A percentile compares a stretch with the other conserved stretches of the same genome.
Conservation (phyloP, 2,888 invertebrate species). For the Yponomeuta malinellus region DNA sequence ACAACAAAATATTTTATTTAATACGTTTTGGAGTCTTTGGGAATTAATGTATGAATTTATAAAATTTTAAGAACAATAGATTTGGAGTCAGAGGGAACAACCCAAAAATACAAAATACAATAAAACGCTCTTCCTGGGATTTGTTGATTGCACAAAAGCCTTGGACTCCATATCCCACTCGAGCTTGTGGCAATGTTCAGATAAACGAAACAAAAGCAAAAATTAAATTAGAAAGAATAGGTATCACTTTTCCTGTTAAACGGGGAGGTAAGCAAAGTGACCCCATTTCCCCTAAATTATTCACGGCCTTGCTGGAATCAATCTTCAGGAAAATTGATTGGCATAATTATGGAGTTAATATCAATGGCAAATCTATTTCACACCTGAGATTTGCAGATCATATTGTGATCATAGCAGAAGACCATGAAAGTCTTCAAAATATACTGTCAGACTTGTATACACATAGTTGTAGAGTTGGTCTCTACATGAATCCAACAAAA, state of each 20-base stretch:
- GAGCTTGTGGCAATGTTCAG: not conserved
- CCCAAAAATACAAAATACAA: not conserved
- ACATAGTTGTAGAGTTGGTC: not conserved
- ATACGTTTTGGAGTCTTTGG: no score
- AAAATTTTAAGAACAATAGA: no score
- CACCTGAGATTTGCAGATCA: slow-evolving; percentile 12
- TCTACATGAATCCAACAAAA: not conserved
- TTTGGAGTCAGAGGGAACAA: no score
- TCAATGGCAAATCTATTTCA: not conserved
- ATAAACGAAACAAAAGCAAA: not conserved
- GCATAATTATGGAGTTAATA: not conserved
- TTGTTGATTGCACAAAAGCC: slow-evolving; percentile 1
- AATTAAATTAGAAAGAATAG: not conserved
- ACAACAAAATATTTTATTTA: no score
- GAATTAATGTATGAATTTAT: no score
- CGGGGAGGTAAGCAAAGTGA: slow-evolving; percentile 10
- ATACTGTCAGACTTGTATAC: not conserved
- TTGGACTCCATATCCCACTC: slow-evolving; percentile 5
- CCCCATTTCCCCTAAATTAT: slow-evolving; percentile 7
- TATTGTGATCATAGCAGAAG: not conserved
- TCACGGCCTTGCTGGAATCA: not conserved
- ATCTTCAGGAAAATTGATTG: not conserved
- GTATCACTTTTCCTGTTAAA: not conserved
- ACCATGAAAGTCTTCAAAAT: not conserved
- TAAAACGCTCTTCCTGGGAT: not conserved